Base-by-base conservation (phyloP, 1,140 invertebrate species). In the Dufourea novaeangliae region DNA sequence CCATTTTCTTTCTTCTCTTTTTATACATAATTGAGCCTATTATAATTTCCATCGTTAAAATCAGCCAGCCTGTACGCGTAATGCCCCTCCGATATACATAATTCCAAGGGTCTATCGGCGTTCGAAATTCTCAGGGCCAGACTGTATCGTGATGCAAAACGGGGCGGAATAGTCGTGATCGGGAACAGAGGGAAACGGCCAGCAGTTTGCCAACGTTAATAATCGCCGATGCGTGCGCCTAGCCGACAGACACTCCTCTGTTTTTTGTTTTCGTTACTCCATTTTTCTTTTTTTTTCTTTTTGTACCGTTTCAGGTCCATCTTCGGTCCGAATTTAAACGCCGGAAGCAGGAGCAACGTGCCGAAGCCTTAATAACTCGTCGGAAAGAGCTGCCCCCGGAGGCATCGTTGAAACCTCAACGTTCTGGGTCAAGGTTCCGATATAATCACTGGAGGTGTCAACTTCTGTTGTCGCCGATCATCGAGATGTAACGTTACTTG, bases 281-380 rank as follows among this genome's bases (percentile, higher is more conserved):
- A 11, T 25, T 14, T 62, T 66, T 20, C 44, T 46, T 57, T 22
- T n/a, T 34, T 11, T 44, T 22, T 12, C n/a, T n/a, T 20, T 39
- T 39, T 39, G 7, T 50, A 73, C 29, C 52, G 17, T 22, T 54
- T 20, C 34, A n/a, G 39, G 27, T 50, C 44, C 52, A 78, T 79
- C 76, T 20, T 46, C 62, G 50, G 17, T 62, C 72, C 56, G 71
- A 77, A 80, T 80, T 83, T 83, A 84, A 84, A 84, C 81, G 82
- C 77, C 78, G 81, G 77, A 81, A 83, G 71, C 79, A 54, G 80
- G 70, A 73, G 75, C 71, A 63, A 72, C 69, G 64, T 25, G 82
- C 59, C 70, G 70, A 52, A 1, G 64, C 50, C 37, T 17, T 32
- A 66, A 72, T 72, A 41, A 32, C 64, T 39, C n/a, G 37, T 63